These are phyloP conservation scores for Catostylus mosaicus DNA, from an alignment of 30 jellyfish, hydroid and myxozoan genomes.

Conservation along the genomic window DNA sequence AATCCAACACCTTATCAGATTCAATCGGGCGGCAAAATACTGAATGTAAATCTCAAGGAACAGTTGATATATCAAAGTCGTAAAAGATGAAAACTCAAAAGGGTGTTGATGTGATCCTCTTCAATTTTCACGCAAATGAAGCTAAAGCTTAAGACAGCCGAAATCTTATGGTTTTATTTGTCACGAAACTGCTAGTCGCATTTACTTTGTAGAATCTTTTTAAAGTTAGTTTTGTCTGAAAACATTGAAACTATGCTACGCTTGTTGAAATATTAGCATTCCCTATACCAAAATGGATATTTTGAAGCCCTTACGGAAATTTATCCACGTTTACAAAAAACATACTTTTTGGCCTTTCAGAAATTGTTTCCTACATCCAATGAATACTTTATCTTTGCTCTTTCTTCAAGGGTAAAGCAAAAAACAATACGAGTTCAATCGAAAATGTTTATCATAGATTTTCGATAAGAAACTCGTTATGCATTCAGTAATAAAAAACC, in stretches of 20 bases:
- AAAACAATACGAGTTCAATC: no score
- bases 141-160: slow-evolving; percentile 5
- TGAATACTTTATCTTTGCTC: background rate
- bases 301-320: background rate
- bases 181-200: slow-evolving; percentile 3
- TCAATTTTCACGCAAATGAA: slow-evolving; percentile 22
- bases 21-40: slow-evolving; percentile 15
- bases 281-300: background rate
- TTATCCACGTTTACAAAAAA: background rate
- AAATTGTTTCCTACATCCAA: background rate
- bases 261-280: background rate
- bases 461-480: background rate
- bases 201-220: background rate
- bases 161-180: slow-evolving; percentile 8
- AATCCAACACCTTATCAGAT: slow-evolving; percentile 30
- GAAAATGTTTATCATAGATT: no score
- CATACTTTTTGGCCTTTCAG: background rate
- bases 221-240: background rate
- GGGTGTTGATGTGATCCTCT: slow-evolving; percentile 53
- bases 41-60: background rate
- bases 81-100: slow-evolving; percentile 20
- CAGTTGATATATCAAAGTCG: slow-evolving; percentile 13
- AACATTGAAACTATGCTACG: background rate
- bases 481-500: background rate
- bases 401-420: background rate